Evolutionary conservation across 1,140 invertebrate genomes (phyloP).

Genomic region (Rhopalosiphum padi): DNA sequence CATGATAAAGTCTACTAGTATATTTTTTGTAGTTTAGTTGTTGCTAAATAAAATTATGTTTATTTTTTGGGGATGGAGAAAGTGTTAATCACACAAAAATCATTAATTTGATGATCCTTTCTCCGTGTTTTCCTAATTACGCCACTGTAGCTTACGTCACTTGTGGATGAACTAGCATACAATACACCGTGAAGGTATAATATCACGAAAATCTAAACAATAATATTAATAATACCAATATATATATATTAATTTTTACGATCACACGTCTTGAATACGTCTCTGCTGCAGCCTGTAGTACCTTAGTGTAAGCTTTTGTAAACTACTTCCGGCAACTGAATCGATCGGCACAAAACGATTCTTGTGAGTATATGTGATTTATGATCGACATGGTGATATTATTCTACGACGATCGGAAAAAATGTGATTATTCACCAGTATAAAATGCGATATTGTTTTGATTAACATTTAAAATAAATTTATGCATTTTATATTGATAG

Average conservation of each 20-base stretch:
- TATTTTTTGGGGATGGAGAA: background rate
- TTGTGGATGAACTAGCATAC: background rate
- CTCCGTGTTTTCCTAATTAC: background rate
- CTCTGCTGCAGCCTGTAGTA: background rate
- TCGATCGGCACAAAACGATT: background rate
- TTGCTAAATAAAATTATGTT: background rate
- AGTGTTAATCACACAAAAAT: background rate
- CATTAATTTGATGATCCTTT: too few species aligned
- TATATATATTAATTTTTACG: background rate
- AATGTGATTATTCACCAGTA: background rate
- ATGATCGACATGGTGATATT: background rate
- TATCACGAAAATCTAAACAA: background rate
- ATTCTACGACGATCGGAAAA: background rate
- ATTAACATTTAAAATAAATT: background rate
- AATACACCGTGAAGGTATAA: background rate
- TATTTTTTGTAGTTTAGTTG: too few species aligned
- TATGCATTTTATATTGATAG: background rate
- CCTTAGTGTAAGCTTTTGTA: background rate
- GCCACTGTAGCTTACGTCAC: background rate
- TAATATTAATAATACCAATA: background rate
- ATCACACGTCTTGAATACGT: background rate
- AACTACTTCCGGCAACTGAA: background rate
- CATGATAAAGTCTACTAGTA: too few species aligned
- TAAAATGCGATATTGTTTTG: background rate
- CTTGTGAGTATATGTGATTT: background rate